Conservation (phyloP, 2,888 invertebrate species). For the Drosophila hamatofila region DNA sequence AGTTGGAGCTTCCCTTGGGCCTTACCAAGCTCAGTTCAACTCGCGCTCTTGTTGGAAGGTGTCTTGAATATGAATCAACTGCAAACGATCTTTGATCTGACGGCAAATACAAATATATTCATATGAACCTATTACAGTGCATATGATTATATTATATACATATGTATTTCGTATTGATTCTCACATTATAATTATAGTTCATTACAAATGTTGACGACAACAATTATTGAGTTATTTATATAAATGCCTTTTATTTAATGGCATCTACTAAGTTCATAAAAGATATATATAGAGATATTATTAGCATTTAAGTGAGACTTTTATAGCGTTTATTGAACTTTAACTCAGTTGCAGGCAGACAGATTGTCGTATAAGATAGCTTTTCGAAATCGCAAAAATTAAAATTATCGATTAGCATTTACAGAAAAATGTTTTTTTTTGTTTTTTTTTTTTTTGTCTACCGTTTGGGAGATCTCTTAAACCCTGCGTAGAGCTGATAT, state of each 20-base stretch:
- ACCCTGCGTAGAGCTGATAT: too few species aligned
- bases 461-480: too few species aligned
- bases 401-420: not conserved
- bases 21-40: not conserved
- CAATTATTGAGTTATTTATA: not conserved
- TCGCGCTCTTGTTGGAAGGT: not conserved
- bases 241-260: not conserved
- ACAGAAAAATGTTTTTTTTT: too few species aligned
- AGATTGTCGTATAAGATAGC: not conserved
- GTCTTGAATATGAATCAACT: conserved; percentile 23
- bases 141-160: not conserved
- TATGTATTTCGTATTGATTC: not conserved
- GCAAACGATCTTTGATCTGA: not conserved
- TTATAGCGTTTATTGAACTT: not conserved
- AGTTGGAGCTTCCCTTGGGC: conserved; percentile 18
- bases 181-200: not conserved
- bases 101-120: not conserved
- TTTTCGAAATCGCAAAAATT: too few species aligned
- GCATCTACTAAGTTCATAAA: not conserved
- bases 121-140: not conserved
- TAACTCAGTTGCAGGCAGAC: not conserved
- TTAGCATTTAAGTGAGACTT: not conserved
- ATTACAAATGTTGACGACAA: not conserved
- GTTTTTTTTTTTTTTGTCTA: too few species aligned
- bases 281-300: too few species aligned